Evolutionary conservation across 2,797 vertebrate species (phyloP), one percentile per base, ranked within the genome.

Genomic region (Falco biarmicus): DNA sequence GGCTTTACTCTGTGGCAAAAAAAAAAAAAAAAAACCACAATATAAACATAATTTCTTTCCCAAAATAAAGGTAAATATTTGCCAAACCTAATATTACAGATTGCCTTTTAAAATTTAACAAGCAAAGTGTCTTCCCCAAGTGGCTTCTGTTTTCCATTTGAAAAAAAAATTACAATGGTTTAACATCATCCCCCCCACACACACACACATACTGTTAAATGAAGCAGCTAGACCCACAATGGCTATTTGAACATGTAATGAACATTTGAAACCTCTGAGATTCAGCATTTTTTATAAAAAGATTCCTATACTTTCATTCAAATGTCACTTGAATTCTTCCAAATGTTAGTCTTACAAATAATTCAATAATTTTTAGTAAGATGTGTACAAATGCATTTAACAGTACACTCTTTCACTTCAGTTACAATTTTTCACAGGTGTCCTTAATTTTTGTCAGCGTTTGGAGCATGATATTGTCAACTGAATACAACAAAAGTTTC

Each of bases 1-100:
- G 98, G 96, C 87, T 98, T 99, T 61, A 97, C 96, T 87, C 98
- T 99, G 94, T 11, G 80, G 77, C 29, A 90, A 85, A 96, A 92
- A 92, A 54, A 95, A 34, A 34, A 34, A 34, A 34, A 34, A 34
- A 34, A 37, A 37, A 37, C 37, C 9, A 53, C n/a, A 19, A 26
- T 3, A 16, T 56, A 80, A 89, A 74, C 1, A 7, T 9, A 74
- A 48, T 31, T 28, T 91, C n/a, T n/a, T 45, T 68, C 41, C 43
- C 11, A 59, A 92, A 90, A n/a, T 3, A 19, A 82, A 82, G 45
- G 71, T 70, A 81, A 96, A 90, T 82, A 78, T 89, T 89, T 39
- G 19, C 45, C 51, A 32, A 56, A 43, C 22, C 47, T 75, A 76
- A 80, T 2, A 15, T 81, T 89, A 82, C 41, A 50, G 73, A 70